phyloP scores from a whole-genome alignment of 2,113 vertebrate species.

The Oreocharis arfaki region DNA sequence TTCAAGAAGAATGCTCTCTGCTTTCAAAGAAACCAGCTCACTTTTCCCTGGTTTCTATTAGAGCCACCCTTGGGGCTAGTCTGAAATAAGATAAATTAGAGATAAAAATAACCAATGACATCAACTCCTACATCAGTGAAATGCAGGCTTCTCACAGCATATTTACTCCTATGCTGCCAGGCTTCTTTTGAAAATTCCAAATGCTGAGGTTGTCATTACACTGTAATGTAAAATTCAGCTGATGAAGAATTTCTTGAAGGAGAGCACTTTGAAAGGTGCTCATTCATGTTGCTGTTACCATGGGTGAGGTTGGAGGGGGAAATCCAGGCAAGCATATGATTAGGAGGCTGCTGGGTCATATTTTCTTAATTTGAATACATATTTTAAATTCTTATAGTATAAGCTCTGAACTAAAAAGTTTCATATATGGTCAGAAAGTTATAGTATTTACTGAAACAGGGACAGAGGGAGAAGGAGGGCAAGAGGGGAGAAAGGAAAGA shows the following conservation, averaged over 20 bases:
- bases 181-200: background rate
- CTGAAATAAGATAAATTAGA: background rate
- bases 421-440: background rate
- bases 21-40: background rate
- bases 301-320: background rate
- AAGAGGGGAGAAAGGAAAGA: background rate
- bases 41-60: background rate
- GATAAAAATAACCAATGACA: background rate
- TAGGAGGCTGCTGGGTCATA: background rate
- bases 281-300: background rate
- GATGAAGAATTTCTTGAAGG: background rate
- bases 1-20: background rate
- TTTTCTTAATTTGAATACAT: background rate
- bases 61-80: background rate
- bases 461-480: background rate
- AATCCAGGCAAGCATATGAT: background rate
- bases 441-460: background rate
- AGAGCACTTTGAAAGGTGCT: background rate
- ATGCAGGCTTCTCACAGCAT: background rate
- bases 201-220: background rate
- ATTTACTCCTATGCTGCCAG: background rate
- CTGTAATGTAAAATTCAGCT: background rate
- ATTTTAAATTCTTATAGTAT: background rate
- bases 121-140: background rate
- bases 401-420: background rate